Evolutionary conservation across 2,888 invertebrate genomes (phyloP).

Genomic region (Acrobasis suavella): DNA sequence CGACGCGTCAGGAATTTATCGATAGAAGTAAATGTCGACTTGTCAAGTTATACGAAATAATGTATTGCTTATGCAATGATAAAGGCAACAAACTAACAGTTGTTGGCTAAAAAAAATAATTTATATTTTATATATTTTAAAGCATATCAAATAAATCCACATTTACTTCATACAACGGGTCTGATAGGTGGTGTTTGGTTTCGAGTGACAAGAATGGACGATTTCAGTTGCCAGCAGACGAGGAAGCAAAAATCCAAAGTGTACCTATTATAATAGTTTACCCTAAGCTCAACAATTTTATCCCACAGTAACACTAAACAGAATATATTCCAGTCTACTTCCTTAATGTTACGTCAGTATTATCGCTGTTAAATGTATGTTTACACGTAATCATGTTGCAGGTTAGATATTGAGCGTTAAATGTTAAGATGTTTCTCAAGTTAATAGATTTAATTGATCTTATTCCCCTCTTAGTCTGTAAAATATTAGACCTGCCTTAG

Average conservation of each 20-base stretch:
- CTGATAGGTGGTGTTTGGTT: slow-evolving; percentile 63
- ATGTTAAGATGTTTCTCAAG: slow-evolving; percentile 49
- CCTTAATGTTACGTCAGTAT: slow-evolving; percentile 39
- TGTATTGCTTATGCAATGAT: neutral
- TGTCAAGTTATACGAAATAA: slow-evolving; percentile 15
- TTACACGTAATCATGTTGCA: slow-evolving; percentile 50
- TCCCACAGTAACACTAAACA: slow-evolving; percentile 43
- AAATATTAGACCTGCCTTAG: slow-evolving; percentile 44
- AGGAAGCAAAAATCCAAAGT: slow-evolving; percentile 68
- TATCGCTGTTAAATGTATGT: slow-evolving; percentile 62
- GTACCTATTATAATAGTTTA: slow-evolving; percentile 41
- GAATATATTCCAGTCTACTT: slow-evolving; percentile 57
- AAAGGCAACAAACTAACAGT: neutral
- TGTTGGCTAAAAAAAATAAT: neutral
- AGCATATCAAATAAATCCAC: slow-evolving; percentile 21
- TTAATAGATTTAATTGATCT: slow-evolving; percentile 56
- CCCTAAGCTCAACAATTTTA: slow-evolving; percentile 52
- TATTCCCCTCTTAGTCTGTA: slow-evolving; percentile 62
- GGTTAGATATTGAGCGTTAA: slow-evolving; percentile 55
- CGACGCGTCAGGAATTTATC: slow-evolving; percentile 3
- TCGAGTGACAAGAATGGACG: slow-evolving; percentile 70
- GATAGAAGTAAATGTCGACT: slow-evolving; percentile 25
- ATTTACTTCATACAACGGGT: slow-evolving; percentile 67
- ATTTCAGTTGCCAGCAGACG: slow-evolving; percentile 72
- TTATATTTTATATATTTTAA: neutral